A percentile compares a stretch with the other conserved stretches of the same genome.
Evolutionary conservation across 30 jellyfish, hydroid and myxozoan species (phyloP).

Genomic region (Rhopilema esculentum): DNA sequence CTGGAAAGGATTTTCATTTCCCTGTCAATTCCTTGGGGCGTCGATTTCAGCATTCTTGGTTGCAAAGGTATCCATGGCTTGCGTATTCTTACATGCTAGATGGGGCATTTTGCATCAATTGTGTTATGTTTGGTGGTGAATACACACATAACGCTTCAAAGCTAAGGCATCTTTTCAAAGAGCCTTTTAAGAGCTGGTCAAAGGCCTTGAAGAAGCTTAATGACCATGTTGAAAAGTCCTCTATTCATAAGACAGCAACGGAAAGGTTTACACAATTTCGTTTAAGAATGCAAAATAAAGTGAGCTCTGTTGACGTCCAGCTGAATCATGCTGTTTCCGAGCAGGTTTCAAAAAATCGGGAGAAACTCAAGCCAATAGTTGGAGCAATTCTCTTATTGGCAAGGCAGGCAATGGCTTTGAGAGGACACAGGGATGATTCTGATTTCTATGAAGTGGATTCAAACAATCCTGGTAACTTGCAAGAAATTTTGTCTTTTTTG

Average conservation of each 20-base stretch:
- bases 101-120: too few species aligned
- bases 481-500: constrained; percentile 38
- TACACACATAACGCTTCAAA: too few species aligned
- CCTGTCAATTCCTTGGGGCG: too few species aligned
- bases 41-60: too few species aligned
- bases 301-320: background rate
- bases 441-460: background rate
- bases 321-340: background rate
- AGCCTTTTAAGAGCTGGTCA: too few species aligned
- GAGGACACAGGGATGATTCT: constrained; percentile 82
- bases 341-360: constrained; percentile 25
- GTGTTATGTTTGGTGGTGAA: too few species aligned
- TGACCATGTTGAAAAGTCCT: constrained; percentile 27
- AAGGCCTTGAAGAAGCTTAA: too few species aligned
- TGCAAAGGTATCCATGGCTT: too few species aligned
- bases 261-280: background rate
- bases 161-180: too few species aligned
- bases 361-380: constrained; percentile 53
- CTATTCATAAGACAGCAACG: constrained; percentile 15
- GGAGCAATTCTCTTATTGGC: constrained; percentile 56
- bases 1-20: too few species aligned
- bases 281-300: background rate
- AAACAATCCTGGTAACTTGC: constrained; percentile 62
- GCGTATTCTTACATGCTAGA: too few species aligned
- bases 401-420: constrained; percentile 52